Conservation (phyloP, 2,888 invertebrate species). For the Euclidia mi region DNA sequence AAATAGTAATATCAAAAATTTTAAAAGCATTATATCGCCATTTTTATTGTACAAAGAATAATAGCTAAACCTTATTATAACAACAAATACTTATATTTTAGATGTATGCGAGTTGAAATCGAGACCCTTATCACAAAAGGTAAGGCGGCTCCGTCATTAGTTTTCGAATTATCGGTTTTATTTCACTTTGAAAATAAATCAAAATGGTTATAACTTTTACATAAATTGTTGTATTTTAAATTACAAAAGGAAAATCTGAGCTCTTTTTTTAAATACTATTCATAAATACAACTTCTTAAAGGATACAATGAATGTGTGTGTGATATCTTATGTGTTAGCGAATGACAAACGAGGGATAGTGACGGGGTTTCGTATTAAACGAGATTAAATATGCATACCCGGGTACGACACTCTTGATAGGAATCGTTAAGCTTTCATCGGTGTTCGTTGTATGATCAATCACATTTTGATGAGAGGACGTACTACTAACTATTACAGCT, state of each 20-base stretch:
- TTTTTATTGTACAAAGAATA: too few species aligned
- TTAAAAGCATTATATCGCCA: too few species aligned
- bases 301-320: not conserved
- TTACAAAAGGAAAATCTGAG: too few species aligned
- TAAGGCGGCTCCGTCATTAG: conserved; percentile 1
- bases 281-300: too few species aligned
- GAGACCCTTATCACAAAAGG: not conserved
- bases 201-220: not conserved
- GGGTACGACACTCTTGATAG: conserved; percentile 37
- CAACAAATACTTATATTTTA: not conserved
- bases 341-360: conserved; percentile 4
- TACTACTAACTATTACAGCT: not conserved
- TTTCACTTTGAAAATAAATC: conserved; percentile 7
- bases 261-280: too few species aligned
- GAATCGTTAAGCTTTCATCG: conserved; percentile 16
- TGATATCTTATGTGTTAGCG: not conserved
- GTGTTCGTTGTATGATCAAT: conserved; percentile 29
- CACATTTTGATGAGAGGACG: conserved; percentile 28
- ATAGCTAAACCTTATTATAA: conserved; percentile 1
- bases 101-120: not conserved
- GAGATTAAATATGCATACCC: conserved; percentile 19
- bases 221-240: too few species aligned
- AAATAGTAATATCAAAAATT: too few species aligned
- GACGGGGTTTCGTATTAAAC: conserved; percentile 6
- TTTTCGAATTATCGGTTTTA: conserved; percentile 3